Evolutionary conservation across 1,140 invertebrate species (phyloP), one percentile per base, ranked within the genome.

Genomic region (Drosophila burlai): DNA sequence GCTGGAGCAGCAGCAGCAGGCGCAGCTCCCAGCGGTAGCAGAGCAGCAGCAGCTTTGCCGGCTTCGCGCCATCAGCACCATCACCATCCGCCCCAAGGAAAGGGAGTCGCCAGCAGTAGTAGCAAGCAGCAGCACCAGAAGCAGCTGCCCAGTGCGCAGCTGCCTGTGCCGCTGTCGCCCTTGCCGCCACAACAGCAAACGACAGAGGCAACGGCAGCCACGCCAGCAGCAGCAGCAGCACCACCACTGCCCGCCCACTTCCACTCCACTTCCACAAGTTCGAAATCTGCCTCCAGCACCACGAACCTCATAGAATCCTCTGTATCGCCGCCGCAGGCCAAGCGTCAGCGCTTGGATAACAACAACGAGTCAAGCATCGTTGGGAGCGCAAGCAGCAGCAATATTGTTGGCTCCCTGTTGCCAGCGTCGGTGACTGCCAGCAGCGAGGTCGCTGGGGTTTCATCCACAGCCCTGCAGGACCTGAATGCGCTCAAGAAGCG

Each of bases 401-500:
- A 90, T 61, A 84, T 91, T 63, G 80, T 90, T 67, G 86, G 85
- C 58, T 90, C 79, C 6, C 55, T 86, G 72, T 71, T 83, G 50
- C 84, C 83, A 29, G 81, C 81, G 18, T 82, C 81, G 52, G 79
- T 84, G 72, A 81, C 73, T 58, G 73, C 83, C 61, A 79, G 72
- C 74, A 63, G 76, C 46, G 78, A 82, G 58, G 63, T 79, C 61
- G 72, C 78, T 29, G 80, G 74, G 21, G 57, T 79, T 11, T 62
- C 78, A 55, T 80, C 82, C 24, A 58, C 83, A 40, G 86, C 80
- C 55, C 61, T 79, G 62, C 79, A 91, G 55, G 92, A 93, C 71
- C 64, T 91, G 74, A 84, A 91, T 75, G 81, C 83, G 64, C 78
- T 93, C 49, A 93, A 91, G 55, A 93, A 93, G 78, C 90, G 84